phyloP scores from a whole-genome alignment of 1,140 invertebrate genomes.

The Trichonephila clavata region DNA sequence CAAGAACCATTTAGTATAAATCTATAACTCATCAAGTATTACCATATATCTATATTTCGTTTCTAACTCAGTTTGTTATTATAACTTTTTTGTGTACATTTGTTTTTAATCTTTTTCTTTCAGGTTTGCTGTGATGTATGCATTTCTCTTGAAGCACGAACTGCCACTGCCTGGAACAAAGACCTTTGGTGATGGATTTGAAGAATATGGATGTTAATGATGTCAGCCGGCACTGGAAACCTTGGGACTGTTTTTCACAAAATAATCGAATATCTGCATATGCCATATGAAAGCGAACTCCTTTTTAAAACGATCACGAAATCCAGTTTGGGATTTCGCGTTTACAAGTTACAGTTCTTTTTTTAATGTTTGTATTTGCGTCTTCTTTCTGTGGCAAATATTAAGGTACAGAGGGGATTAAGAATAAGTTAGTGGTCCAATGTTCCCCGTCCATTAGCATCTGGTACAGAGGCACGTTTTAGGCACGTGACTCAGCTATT shows the following conservation, averaged over 20 bases:
- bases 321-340: constrained; percentile 38
- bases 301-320: constrained; percentile 62
- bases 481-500: constrained; percentile 69
- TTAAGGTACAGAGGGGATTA: constrained; percentile 52
- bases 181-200: not conserved
- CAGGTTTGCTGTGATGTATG: constrained; percentile 2
- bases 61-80: not conserved
- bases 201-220: not conserved
- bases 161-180: not conserved
- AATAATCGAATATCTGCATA: constrained; percentile 42
- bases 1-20: not conserved
- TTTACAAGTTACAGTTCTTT: constrained; percentile 16
- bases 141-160: constrained; percentile 7
- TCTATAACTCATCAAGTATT: constrained; percentile 5
- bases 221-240: not conserved
- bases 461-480: constrained; percentile 66
- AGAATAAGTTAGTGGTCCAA: constrained; percentile 59
- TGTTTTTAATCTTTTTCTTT: not conserved
- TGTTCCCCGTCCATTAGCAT: constrained; percentile 69
- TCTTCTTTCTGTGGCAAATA: not conserved
- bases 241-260: not conserved
- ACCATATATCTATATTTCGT: not conserved
- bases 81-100: not conserved
- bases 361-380: constrained; percentile 1
- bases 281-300: not conserved